Percentiles rank a stretch among this genome's conserved stretches.
These are phyloP conservation scores for Drosophila mayaguana DNA, from an alignment of 2,888 invertebrate genomes.

Conservation along the genomic window DNA sequence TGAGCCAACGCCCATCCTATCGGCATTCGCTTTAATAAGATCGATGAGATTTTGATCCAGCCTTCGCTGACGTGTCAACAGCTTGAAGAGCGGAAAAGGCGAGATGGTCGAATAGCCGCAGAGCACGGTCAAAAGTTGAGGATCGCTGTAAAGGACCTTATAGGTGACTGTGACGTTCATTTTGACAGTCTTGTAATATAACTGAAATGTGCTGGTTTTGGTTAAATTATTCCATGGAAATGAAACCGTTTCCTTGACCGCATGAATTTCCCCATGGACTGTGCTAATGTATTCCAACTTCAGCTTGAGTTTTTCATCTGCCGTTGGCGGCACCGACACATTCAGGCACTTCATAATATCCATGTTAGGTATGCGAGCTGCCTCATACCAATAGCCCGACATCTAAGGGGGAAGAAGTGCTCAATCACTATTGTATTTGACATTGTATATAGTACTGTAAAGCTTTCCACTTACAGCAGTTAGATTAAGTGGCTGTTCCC, in stretches of 20 bases:
- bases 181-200: neutral
- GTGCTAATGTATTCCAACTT: constrained; percentile 60
- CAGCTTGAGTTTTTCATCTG: constrained; percentile 29
- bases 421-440: neutral
- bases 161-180: constrained; percentile 53
- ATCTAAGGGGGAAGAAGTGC: neutral
- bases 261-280: constrained; percentile 30
- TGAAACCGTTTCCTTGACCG: constrained; percentile 36
- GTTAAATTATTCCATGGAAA: constrained; percentile 63
- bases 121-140: constrained; percentile 26
- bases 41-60: neutral
- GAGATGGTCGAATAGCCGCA: constrained; percentile 38
- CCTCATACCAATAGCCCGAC: constrained; percentile 61
- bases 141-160: constrained; percentile 52
- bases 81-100: constrained; percentile 57
- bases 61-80: constrained; percentile 45
- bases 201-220: constrained; percentile 47
- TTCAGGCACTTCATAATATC: constrained; percentile 51
- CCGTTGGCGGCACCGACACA: constrained; percentile 35
- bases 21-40: constrained; percentile 18
- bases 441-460: neutral
- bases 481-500: constrained; percentile 2
- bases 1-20: constrained; percentile 18
- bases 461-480: constrained; percentile 14
- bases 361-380: constrained; percentile 43